Conservation (phyloP, 2,797 vertebrate species). For the Girardinus metallicus region DNA sequence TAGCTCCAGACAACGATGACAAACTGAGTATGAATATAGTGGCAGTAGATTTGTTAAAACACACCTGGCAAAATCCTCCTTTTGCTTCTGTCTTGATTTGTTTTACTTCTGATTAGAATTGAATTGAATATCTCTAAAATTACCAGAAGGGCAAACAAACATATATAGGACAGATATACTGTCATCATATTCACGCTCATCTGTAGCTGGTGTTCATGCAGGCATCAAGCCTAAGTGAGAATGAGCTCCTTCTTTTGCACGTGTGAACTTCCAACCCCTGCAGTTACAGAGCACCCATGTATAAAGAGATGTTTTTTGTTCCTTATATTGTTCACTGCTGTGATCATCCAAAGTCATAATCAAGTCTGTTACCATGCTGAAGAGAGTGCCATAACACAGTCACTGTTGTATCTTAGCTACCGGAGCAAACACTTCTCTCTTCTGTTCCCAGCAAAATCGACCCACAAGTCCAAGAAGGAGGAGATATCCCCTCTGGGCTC, state of each 20-base stretch:
- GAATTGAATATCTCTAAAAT: conserved; percentile 43
- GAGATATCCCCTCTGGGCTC: conserved; percentile 76
- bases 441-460: conserved; percentile 68
- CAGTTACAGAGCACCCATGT: conserved; percentile 39
- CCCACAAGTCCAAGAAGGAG: conserved; percentile 75
- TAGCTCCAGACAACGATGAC: not conserved
- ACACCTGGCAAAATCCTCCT: conserved; percentile 19
- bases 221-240: conserved; percentile 24
- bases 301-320: conserved; percentile 35
- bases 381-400: conserved; percentile 55
- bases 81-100: conserved; percentile 34
- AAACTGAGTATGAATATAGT: conserved; percentile 14
- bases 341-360: conserved; percentile 59
- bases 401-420: conserved; percentile 59
- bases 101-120: conserved; percentile 38
- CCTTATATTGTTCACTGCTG: conserved; percentile 7
- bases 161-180: conserved; percentile 30
- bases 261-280: conserved; percentile 51
- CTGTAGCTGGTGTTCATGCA: conserved; percentile 31
- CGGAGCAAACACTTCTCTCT: conserved; percentile 54
- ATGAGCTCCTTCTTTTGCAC: conserved; percentile 17
- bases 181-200: conserved; percentile 55
- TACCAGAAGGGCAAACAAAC: conserved; percentile 41
- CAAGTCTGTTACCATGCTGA: conserved; percentile 60
- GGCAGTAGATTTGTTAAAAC: conserved; percentile 2